Conservation (phyloP, 2,888 invertebrate species). For the Phorcus lineatus region DNA sequence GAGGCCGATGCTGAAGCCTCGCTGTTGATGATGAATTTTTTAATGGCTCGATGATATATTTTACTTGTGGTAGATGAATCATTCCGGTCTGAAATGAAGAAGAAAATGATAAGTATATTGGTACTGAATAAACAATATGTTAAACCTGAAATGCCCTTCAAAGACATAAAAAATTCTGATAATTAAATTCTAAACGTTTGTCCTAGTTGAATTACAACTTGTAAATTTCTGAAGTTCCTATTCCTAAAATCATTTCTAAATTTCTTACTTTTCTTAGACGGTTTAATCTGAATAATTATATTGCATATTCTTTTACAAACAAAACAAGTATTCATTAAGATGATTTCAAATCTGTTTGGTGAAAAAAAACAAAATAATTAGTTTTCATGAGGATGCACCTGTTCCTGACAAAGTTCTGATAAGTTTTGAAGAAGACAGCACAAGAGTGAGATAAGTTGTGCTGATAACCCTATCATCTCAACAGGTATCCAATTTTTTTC, state of each 20-base stretch:
- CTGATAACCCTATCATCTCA: neutral
- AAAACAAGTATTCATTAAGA: neutral
- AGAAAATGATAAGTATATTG: conserved; percentile 9
- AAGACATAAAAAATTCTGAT: too few species aligned
- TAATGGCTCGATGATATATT: conserved; percentile 58
- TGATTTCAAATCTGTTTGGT: neutral
- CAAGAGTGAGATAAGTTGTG: neutral
- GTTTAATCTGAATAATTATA: too few species aligned
- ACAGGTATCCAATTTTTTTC: neutral
- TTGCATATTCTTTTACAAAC: too few species aligned
- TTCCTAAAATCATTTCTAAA: too few species aligned
- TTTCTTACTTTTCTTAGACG: too few species aligned
- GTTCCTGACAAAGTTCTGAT: neutral
- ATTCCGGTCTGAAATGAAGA: conserved; percentile 55
- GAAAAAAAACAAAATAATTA: neutral
- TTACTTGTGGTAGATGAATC: conserved; percentile 53
- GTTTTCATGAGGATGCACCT: neutral
- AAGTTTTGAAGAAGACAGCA: neutral
- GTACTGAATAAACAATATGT: too few species aligned
- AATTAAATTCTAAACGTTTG: too few species aligned
- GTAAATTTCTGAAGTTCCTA: too few species aligned
- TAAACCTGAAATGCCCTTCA: too few species aligned
- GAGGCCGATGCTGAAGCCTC: conserved; percentile 7
- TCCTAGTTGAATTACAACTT: too few species aligned
- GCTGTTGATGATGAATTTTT: conserved; percentile 18